Evolutionary conservation across 1,140 invertebrate genomes (phyloP).

Genomic region (Caerostris darwini): DNA sequence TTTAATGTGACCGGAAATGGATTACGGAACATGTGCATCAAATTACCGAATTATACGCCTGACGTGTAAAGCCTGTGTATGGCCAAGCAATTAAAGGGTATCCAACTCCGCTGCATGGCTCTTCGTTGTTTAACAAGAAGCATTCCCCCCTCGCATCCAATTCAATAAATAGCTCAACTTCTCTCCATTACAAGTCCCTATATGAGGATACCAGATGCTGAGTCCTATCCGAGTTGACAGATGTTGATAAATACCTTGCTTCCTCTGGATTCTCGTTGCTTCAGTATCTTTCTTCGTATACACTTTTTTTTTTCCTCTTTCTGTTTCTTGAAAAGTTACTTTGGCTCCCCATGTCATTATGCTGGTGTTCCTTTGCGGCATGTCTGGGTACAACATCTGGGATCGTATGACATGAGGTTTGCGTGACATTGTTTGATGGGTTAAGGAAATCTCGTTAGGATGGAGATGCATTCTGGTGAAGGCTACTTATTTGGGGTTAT

Average conservation of each 20-base stretch:
- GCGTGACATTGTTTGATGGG: background rate
- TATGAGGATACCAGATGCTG: conserved; percentile 53
- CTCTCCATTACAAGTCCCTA: background rate
- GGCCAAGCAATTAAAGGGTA: background rate
- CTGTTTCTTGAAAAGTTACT: background rate
- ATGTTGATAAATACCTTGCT: conserved; percentile 73
- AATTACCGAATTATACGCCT: background rate
- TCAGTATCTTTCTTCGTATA: background rate
- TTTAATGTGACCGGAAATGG: background rate
- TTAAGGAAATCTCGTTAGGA: background rate
- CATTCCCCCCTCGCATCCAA: background rate
- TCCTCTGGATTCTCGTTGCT: conserved; percentile 54
- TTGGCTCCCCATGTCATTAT: background rate
- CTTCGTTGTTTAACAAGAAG: background rate
- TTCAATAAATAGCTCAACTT: conserved; percentile 54
- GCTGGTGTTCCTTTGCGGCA: conserved; percentile 4
- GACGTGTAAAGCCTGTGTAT: background rate
- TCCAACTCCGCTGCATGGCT: background rate
- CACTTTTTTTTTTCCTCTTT: background rate
- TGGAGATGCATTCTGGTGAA: no score
- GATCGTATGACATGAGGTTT: conserved; percentile 21
- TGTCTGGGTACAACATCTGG: conserved; percentile 49
- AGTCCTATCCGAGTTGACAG: conserved; percentile 53
- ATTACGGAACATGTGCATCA: background rate
- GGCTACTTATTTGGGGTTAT: no score